Base-by-base conservation (phyloP, 2,888 invertebrate species). In the Pantelozetes paolii region DNA sequence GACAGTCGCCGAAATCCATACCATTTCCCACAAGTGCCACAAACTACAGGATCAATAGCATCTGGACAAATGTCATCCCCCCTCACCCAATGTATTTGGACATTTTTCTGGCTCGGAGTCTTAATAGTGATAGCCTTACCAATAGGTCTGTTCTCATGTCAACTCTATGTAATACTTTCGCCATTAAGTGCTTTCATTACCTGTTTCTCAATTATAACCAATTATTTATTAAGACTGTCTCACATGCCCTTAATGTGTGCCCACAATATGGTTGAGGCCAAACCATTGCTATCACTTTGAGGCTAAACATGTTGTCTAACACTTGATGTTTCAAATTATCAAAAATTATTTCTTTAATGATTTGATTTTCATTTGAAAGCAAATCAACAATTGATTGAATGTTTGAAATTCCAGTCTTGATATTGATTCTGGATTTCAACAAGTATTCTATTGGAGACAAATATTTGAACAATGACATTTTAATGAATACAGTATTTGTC, bases 41-140 rank as follows among this genome's bases (percentile, higher is more conserved):
- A 67, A 5, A 15, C 20, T 1, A 26, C 42, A 40, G 28, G 26
- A 23, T 11, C 11, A 2, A 3, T 20, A 28, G 8, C 72, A 48
- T 18, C 32, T 8, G 71, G 30, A 36, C 30, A 42, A 8, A n/a
- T 28, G 40, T 62, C 57, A 26, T 75, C 75, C 28, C 75, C 75
- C 0, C 54, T 75, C 23, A 74, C 75, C 6, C 71, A 74, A 36
- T 76, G 75, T 50, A 13, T 82, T 72, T 82, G 81, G 80, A 79
- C 78, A 11, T 76, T 82, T 62, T 71, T 82, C 13, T 82, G 82
- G 82, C 79, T 82, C 62, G 77, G 81, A 20, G 78, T 81, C 36
- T 77, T 82, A 28, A 79, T 80, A 73, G 81, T 81, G 75, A 76
- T 81, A 6, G 82, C 78, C 45, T 81, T 81, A 80, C 82, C 82